Conservation (phyloP, 2,113 vertebrate species). For the Archocentrus centrarchus region DNA sequence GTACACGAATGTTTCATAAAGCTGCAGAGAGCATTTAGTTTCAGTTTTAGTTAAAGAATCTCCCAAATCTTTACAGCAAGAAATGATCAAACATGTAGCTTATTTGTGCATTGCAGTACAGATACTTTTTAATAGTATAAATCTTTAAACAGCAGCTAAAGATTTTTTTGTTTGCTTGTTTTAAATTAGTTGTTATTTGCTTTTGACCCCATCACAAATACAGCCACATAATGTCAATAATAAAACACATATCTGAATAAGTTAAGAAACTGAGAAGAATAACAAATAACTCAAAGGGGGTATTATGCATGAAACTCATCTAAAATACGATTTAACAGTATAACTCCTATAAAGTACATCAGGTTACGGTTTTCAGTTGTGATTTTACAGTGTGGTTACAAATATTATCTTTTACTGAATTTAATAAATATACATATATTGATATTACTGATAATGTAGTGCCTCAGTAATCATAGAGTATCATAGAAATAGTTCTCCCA, state of each 20-base stretch:
- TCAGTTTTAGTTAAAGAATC: neutral
- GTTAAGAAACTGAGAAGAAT: neutral
- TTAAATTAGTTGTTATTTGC: too few species aligned
- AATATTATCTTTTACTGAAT: neutral
- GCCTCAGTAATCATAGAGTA: neutral
- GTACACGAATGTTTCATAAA: neutral
- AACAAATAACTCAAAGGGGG: too few species aligned
- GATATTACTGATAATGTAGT: neutral
- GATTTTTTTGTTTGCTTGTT: too few species aligned
- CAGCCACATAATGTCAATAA: neutral
- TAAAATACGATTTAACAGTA: neutral
- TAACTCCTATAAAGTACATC: neutral
- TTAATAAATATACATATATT: too few species aligned
- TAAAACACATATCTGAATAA: neutral
- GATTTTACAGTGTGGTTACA: neutral
- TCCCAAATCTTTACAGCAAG: neutral
- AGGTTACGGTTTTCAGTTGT: neutral
- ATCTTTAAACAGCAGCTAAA: neutral
- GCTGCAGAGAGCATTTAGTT: neutral
- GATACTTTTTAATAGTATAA: neutral
- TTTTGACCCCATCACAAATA: neutral
- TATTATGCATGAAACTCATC: neutral
- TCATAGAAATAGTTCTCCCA: neutral
- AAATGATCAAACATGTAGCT: neutral
- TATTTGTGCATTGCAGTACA: neutral